Base-by-base conservation (phyloP, 2,113 vertebrate species). In the Misgurnus mizolepis region DNA sequence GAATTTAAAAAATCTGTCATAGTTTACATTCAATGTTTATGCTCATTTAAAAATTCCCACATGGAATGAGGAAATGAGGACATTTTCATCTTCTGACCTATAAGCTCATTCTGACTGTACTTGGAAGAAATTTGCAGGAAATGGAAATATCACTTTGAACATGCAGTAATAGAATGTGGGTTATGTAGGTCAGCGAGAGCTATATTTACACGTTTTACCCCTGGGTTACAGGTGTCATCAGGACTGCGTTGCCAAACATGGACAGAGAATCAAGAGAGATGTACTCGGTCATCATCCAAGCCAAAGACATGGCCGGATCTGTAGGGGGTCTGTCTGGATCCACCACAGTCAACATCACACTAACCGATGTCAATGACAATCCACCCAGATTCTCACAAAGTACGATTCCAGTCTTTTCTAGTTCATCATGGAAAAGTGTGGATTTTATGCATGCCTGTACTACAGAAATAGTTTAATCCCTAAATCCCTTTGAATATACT, bases 271-370 rank as follows among this genome's bases (percentile, higher is more conserved):
- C 92, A 83, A 93, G 94, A 92, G 95, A 96, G 74, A 94, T 94
- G 86, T 98, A 97, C 86, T 91, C 92, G 0, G 93, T 98, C 86
- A 93, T 98, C 86, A 94, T 98, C 91, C 96, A 98, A 93, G 96
- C 96, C 92, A 98, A 98, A 93, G 96, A 98, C 88, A 98, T 98
- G 96, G 96, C 95, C n/a, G 96, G 96, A 45, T 95, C 96, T 67
- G 94, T 96, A 0, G 96, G 96, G 79, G 96, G 96, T 64, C 94
- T 97, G n/a, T 97, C 96, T 1, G 96, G 96, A 60, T 95, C 96
- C 5, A 97, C 96, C 5, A 96, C 95, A 0, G 91, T 98, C 87
- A 98, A 96, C 89, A 94, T 98, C 88, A 96, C 95, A 11, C 91
- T 98, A 79, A 95, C 78, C 0, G 91, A 92, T 2, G 85, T 92